A percentile compares a stretch with the other conserved stretches of the same genome.
These are phyloP conservation scores for Adelges cooleyi DNA, from an alignment of 1,140 invertebrate genomes.

Conservation along the genomic window DNA sequence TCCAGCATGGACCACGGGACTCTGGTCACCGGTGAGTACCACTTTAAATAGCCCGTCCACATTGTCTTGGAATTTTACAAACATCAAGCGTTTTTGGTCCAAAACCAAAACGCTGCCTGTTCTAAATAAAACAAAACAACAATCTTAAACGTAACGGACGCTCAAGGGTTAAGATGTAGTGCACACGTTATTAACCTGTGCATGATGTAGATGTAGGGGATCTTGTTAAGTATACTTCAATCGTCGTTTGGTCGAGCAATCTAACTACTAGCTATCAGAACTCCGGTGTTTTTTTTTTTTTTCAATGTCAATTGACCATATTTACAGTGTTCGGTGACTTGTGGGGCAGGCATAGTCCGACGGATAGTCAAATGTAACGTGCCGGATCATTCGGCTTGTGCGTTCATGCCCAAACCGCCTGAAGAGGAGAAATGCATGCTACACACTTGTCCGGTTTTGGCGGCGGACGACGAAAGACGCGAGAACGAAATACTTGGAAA, in stretches of 20 bases:
- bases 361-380: conserved; percentile 36
- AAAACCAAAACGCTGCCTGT: too few species aligned
- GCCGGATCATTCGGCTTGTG: background rate
- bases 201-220: background rate
- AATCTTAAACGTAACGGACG: too few species aligned
- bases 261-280: too few species aligned
- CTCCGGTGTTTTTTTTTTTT: background rate
- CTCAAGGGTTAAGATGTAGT: too few species aligned
- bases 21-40: conserved; percentile 42
- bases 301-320: background rate
- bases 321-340: conserved; percentile 58
- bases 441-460: background rate
- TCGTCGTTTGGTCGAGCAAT: background rate
- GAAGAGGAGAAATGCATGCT: conserved; percentile 23
- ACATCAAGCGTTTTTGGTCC: too few species aligned
- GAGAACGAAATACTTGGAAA: conserved; percentile 10
- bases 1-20: conserved; percentile 39
- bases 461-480: background rate
- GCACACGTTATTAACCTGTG: background rate
- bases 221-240: background rate
- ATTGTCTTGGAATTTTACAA: too few species aligned
- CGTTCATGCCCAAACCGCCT: conserved; percentile 1
- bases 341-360: conserved; percentile 53
- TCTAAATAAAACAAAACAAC: too few species aligned
- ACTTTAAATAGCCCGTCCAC: too few species aligned